Base-by-base conservation (phyloP, 2,797 vertebrate genomes). In the Anguilla pacifica region DNA sequence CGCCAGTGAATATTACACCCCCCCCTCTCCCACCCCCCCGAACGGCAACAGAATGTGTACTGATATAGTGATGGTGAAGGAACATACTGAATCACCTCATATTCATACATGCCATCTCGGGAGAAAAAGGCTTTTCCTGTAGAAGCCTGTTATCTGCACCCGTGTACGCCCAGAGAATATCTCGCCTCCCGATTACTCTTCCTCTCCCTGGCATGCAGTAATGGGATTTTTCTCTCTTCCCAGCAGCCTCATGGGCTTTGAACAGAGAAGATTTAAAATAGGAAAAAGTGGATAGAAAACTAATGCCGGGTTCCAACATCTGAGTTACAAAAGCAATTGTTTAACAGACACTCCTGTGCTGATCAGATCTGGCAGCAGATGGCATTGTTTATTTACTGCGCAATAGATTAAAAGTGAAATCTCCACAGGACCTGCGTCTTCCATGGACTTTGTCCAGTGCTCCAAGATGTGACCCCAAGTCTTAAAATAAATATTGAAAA, bases 341-440 rank as follows among this genome's bases (percentile, higher is more conserved):
- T 89, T 83, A 49, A 59, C 87, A 31, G 53, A 25, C 49, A 59
- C 67, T 85, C 89, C 91, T 91, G 89, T 93, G 88, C 92, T 94
- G 90, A 92, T 89, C 91, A 77, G 89, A 85, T 84, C 91, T 88
- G 93, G 92, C 92, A 95, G 94, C 92, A 94, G 93, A 92, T 94
- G 95, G 93, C 93, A 93, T 93, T 93, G 93, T 94, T 94, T 94
- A 93, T 95, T 94, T 94, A 92, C 86, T 85, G 88, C 92, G 87
- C 83, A 84, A 91, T n/a, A 59, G 35, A 87, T 87, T 22, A 46
- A 81, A 81, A 15, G 77, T 25, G 22, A 81, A 49, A 81, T 46
- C 77, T 49, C 77, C 43, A 25, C 74, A 43, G 39, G 74, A 46
- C 6, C 74, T 79, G 74, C 15, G 15, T 46, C 77, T 25, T 22